These are phyloP conservation scores for Panthera leo DNA, from an alignment of 2,113 vertebrate genomes.

Conservation along the genomic window DNA sequence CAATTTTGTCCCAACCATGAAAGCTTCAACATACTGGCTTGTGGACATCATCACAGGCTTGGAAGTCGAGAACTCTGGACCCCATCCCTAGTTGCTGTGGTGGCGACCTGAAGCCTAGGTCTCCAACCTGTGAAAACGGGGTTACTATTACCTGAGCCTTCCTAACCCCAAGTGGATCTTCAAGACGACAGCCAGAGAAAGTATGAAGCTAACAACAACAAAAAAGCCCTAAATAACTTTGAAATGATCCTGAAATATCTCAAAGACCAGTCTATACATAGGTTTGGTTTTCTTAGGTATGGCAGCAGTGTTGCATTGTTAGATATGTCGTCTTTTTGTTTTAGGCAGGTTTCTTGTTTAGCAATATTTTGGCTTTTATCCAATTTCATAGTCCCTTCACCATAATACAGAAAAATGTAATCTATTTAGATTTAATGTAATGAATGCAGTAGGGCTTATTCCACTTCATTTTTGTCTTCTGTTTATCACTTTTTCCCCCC, in stretches of 20 bases:
- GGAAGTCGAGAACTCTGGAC: background rate
- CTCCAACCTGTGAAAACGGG: background rate
- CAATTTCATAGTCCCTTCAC: background rate
- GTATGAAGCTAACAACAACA: background rate
- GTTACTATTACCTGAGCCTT: background rate
- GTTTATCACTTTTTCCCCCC: background rate
- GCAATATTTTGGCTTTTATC: background rate
- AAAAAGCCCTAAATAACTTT: background rate
- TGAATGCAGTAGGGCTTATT: background rate
- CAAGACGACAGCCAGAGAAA: background rate
- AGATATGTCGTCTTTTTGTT: slow-evolving; percentile 44
- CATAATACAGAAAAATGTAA: background rate
- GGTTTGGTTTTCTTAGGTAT: background rate
- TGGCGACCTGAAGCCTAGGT: background rate
- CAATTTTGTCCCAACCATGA: background rate
- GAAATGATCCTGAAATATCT: background rate
- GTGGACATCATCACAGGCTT: background rate
- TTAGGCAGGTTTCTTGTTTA: background rate
- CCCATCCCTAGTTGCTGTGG: background rate
- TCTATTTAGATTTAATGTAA: background rate
- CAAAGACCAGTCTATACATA: background rate
- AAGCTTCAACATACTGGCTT: background rate
- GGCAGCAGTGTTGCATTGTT: background rate
- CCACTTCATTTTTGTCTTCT: background rate
- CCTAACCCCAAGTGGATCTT: background rate